phyloP scores from a whole-genome alignment of 2,888 invertebrate species.

The Euplexia lucipara region DNA sequence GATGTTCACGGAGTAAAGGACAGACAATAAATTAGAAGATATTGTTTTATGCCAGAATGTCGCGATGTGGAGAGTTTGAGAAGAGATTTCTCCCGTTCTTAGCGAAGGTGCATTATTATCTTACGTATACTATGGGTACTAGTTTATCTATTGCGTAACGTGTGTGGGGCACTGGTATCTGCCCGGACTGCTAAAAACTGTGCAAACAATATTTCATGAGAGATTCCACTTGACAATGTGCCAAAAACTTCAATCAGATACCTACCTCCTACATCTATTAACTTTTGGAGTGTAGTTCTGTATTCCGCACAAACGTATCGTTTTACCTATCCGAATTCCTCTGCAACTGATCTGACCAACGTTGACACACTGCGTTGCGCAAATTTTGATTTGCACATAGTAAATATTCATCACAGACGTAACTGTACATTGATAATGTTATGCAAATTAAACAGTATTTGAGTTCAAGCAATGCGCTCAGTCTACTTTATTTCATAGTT shows the following conservation, averaged over 20 bases:
- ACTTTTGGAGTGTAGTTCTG: neutral
- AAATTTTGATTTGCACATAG: conserved; percentile 26
- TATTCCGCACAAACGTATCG: conserved; percentile 1
- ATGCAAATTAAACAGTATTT: conserved; percentile 54
- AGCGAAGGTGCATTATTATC: neutral
- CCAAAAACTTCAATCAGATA: conserved; percentile 29
- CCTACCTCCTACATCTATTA: neutral
- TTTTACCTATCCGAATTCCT: conserved; percentile 12
- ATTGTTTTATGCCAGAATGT: neutral
- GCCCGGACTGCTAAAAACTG: conserved; percentile 19
- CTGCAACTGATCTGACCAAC: neutral
- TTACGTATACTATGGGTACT: neutral
- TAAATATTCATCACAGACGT: conserved; percentile 39
- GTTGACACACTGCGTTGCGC: conserved; percentile 20
- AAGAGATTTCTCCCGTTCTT: neutral
- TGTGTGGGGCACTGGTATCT: conserved; percentile 2
- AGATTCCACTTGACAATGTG: conserved; percentile 40
- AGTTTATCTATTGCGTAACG: conserved; percentile 9
- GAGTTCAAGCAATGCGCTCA: conserved; percentile 3
- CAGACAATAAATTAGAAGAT: neutral
- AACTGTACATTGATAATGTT: conserved; percentile 46
- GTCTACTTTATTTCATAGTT: conserved; percentile 16
- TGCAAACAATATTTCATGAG: conserved; percentile 26
- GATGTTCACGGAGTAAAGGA: conserved; percentile 2
- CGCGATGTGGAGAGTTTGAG: neutral